Evolutionary conservation across 1,140 invertebrate species (phyloP).

Genomic region (Drosophila seguyi): DNA sequence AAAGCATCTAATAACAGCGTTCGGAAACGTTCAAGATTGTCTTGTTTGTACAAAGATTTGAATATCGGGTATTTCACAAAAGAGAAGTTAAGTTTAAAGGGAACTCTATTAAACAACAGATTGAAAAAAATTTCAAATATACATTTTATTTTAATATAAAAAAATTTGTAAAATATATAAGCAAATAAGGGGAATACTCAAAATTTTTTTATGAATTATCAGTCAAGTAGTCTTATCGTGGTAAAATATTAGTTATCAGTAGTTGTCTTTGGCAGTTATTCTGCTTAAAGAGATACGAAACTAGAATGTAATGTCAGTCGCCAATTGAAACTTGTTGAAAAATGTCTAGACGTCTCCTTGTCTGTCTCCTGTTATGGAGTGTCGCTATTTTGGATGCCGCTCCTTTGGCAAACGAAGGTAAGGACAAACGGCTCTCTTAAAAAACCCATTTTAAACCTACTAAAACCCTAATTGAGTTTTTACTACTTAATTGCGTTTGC

Average conservation of each 20-base stretch:
- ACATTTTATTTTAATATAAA: neutral
- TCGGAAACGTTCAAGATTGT: neutral
- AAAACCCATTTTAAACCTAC: neutral
- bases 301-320: neutral
- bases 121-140: neutral
- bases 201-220: neutral
- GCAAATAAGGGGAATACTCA: neutral
- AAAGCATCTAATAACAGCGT: neutral
- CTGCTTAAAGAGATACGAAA: neutral
- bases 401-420: constrained; percentile 12
- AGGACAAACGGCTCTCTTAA: neutral
- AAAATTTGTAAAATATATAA: neutral
- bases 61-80: neutral
- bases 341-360: constrained; percentile 10
- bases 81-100: neutral
- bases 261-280: neutral
- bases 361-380: constrained; percentile 8
- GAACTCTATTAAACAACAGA: too few species aligned
- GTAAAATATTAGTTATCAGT: neutral
- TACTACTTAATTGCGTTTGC: neutral
- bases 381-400: neutral
- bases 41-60: neutral
- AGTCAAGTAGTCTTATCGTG: neutral
- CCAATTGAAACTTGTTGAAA: neutral
- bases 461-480: neutral